A percentile compares a stretch with the other conserved stretches of the same genome.
Conservation (phyloP, 2,888 invertebrate species). For the Podotricha telesiphe region DNA sequence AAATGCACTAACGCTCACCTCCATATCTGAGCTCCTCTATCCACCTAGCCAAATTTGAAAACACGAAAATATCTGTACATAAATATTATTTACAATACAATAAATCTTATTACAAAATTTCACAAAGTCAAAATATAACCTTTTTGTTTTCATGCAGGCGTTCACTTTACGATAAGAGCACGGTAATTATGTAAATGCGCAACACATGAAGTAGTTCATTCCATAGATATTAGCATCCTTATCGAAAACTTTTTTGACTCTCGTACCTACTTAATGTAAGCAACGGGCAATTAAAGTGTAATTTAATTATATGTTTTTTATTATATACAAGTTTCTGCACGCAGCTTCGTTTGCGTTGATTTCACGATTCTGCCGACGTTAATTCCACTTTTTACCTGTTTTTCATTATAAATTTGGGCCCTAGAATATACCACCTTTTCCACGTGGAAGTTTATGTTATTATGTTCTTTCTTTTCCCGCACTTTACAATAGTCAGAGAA, state of each 20-base stretch:
- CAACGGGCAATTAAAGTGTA: background rate
- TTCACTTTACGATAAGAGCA: constrained; percentile 33
- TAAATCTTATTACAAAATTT: constrained; percentile 4
- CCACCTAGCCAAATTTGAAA: too few relatives aligned
- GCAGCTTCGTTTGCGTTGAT: too few relatives aligned
- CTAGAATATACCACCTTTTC: too few relatives aligned
- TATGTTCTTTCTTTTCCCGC: too few relatives aligned
- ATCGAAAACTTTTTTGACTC: constrained; percentile 18
- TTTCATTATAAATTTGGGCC: too few relatives aligned
- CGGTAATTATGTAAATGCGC: constrained; percentile 32
- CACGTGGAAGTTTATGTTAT: too few relatives aligned
- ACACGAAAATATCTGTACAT: too few relatives aligned
- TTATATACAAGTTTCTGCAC: background rate
- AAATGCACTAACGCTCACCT: too few relatives aligned
- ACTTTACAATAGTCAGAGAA: too few relatives aligned
- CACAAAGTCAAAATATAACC: constrained; percentile 14
- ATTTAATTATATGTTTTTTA: constrained; percentile 1
- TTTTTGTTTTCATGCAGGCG: constrained; percentile 34
- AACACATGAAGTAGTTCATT: constrained; percentile 25
- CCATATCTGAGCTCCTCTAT: too few relatives aligned
- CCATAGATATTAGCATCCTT: constrained; percentile 30
- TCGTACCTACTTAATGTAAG: background rate
- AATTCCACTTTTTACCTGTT: too few relatives aligned
- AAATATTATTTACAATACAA: background rate
- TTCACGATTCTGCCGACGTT: too few relatives aligned